Base-by-base conservation (phyloP, 2,888 invertebrate genomes). In the Rhogogaster chlorosoma region DNA sequence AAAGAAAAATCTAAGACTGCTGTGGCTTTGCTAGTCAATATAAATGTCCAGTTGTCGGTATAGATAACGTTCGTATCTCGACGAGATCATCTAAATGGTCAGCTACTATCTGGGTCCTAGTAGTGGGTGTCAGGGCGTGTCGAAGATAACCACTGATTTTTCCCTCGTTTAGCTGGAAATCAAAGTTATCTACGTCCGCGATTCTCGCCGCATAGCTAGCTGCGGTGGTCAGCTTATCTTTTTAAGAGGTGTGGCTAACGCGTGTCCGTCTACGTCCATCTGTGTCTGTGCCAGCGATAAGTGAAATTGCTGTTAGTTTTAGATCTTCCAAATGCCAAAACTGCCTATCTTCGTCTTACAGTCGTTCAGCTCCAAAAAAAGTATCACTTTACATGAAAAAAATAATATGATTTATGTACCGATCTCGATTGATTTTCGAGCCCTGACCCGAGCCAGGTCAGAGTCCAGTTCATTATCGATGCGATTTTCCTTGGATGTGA, bases 41-140 rank as follows among this genome's bases (percentile, higher is more conserved):
- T 38, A 42, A 49, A 77, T 53, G 49, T 53, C 73, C 36, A 73
- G 73, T 77, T 77, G 32, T 49, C 49, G 49, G 53, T 29, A 49
- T 32, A 18, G n/a, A 26, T 29, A 77, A 15, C n/a, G 36, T 32
- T 53, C 53, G 15, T 80, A 83, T 83, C 83, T 83, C 70, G 7
- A 42, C 18, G 45, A 83, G 83, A 83, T 83, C 67, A 83, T 83
- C 83, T 67, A 67, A 83, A 83, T 67, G 83, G 83, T 83, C 83
- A 67, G 67, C 70, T 83, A 38, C 42, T 77, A 49, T 42, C 49
- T 26, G 18, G 29, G 42, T 29, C 67, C 10, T 45, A 45, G 64
- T 45, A 45, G 64, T 49, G 45, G 83, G 89, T 91, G 91, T 91
- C 88, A 88, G 90, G 91, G 91, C 89, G 91, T 92, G 92, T 91